These are phyloP conservation scores for Paracentrotus lividus DNA, from an alignment of 53 echinoderm and acorn worm species.

Conservation along the genomic window DNA sequence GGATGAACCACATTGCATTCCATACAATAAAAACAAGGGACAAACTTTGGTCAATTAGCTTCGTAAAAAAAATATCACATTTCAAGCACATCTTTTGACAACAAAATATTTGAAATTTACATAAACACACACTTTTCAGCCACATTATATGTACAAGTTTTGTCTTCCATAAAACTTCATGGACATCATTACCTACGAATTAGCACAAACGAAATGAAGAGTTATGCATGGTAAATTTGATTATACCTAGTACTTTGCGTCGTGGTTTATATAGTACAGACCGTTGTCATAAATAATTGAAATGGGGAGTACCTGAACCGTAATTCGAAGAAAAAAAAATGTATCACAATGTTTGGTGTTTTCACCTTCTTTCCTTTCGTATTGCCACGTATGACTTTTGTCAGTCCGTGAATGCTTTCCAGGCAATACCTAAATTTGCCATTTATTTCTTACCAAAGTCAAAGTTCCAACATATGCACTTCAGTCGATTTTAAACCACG, in stretches of 20 bases:
- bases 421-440: no score
- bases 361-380: background rate
- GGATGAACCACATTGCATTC: background rate
- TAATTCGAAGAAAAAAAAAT: background rate
- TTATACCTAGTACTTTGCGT: background rate
- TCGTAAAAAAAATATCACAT: slow-evolving; percentile 56
- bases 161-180: background rate
- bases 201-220: background rate
- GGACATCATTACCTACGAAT: background rate
- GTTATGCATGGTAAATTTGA: background rate
- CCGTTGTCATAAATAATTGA: background rate
- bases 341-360: background rate
- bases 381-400: background rate
- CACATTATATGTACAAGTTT: background rate
- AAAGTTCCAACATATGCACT: background rate
- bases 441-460: background rate
- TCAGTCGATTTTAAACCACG: background rate
- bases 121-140: slow-evolving; percentile 42
- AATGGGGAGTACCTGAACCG: background rate
- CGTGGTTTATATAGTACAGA: background rate
- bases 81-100: background rate
- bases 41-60: slow-evolving; percentile 44
- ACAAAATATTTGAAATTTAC: background rate
- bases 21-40: background rate
- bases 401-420: no score